Base-by-base conservation (phyloP, 2,113 vertebrate genomes). In the Trogon surrucura region DNA sequence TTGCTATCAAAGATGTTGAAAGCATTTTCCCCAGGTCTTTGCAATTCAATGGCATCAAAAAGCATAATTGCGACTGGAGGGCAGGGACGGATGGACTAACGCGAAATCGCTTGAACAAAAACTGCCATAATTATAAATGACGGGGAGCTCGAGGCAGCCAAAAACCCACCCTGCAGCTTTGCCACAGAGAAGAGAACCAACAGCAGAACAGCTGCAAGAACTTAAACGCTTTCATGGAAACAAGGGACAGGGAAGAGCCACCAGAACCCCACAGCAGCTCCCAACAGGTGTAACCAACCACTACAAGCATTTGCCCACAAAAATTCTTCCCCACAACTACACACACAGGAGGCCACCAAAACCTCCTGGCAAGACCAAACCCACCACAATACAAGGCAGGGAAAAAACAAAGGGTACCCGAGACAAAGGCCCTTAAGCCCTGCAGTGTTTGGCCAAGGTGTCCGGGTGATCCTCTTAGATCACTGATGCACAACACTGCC, bases 61-160 rank as follows among this genome's bases (percentile, higher is more conserved):
- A 56, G 34, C 30, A 22, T 72, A 83, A 86, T 47, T 86, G 82
- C 75, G 71, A 47, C 94, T 86, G 69, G 60, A 94, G 75, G 91
- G 92, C 77, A 86, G 84, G 80, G 47, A 16, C 5, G 44, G 73
- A 62, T 48, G 58, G 58, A 78, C 64, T 30, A 75, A 79, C 67
- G 47, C n/a, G 80, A 72, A 79, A 77, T 29, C 74, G 34, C 71
- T 65, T 50, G n/a, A 82, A 88, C 27, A 89, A 85, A 79, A 82
- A 2, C 30, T 13, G 19, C 41, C 71, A 9, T 85, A 65, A 89
- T 87, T 75, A 44, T 16, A 80, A 80, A 12, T 34, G 80, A 77
- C 71, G 70, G 16, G 38, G 34, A 60, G 79, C 30, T 71, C 1
- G 5, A n/a, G 67, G 60, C 22, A 70, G 79, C n/a, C 70, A 54